phyloP scores from a whole-genome alignment of 1,140 invertebrate genomes.

The Micrasema longulum region DNA sequence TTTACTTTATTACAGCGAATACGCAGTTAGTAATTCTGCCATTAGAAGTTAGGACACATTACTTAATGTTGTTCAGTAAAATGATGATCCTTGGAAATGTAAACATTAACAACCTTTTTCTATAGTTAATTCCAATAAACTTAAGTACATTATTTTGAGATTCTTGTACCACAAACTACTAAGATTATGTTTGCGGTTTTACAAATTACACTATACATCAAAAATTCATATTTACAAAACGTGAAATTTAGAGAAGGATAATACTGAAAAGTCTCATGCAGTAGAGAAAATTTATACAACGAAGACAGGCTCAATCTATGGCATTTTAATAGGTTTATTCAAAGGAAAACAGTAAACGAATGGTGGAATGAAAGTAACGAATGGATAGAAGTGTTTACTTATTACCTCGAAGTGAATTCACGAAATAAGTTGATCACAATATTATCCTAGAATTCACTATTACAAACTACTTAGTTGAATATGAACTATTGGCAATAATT shows the following conservation, averaged over 20 bases:
- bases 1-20: too few species aligned
- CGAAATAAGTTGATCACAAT: conserved; percentile 22
- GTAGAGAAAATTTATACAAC: too few species aligned
- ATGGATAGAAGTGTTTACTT: too few species aligned
- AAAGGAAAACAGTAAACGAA: not conserved
- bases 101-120: conserved; percentile 5
- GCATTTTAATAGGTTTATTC: not conserved
- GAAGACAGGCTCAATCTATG: conserved; percentile 4
- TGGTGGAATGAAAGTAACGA: too few species aligned
- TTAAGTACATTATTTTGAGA: conserved; percentile 37
- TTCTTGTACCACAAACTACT: not conserved
- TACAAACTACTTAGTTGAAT: conserved; percentile 7
- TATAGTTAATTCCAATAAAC: conserved; percentile 3
- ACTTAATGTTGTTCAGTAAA: too few species aligned
- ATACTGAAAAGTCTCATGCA: conserved; percentile 41
- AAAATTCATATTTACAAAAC: conserved; percentile 30
- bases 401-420: too few species aligned
- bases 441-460: conserved; percentile 36
- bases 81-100: too few species aligned
- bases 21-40: too few species aligned
- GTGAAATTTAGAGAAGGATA: conserved; percentile 12
- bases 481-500: not conserved
- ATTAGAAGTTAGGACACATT: too few species aligned
- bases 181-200: not conserved
- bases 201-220: not conserved